These are phyloP conservation scores for Equus przewalskii DNA, from an alignment of 2,113 vertebrate species.

Conservation along the genomic window DNA sequence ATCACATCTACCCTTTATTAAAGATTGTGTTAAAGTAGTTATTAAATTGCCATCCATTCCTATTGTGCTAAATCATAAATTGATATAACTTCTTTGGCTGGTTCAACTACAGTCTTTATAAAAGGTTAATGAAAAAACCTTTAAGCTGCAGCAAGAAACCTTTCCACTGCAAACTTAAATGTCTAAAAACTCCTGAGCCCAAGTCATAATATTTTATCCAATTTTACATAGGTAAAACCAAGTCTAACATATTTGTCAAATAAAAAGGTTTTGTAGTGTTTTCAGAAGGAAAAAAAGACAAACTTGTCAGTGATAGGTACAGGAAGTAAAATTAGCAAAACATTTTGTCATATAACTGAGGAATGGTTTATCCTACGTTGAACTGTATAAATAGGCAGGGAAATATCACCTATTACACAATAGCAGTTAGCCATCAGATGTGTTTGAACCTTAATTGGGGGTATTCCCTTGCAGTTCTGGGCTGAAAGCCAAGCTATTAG, in stretches of 20 bases:
- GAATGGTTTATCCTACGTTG: background rate
- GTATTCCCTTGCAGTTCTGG: conserved; percentile 53
- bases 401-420: background rate
- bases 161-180: background rate
- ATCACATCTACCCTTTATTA: background rate
- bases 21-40: background rate
- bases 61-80: background rate
- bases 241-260: background rate
- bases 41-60: background rate
- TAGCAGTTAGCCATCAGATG: background rate
- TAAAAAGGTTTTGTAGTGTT: background rate
- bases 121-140: background rate
- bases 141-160: background rate
- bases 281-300: background rate
- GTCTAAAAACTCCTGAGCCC: conserved; percentile 1
- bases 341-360: background rate
- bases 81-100: background rate
- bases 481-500: conserved; percentile 62
- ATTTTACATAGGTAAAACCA: conserved; percentile 11
- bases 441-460: conserved; percentile 3
- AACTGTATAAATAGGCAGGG: conserved; percentile 8
- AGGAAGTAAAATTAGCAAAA: conserved; percentile 53
- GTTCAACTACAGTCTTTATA: background rate
- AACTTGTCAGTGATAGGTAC: background rate
- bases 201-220: background rate